Evolutionary conservation across 2,113 vertebrate genomes (phyloP).

Genomic region (Oncorhynchus nerka): DNA sequence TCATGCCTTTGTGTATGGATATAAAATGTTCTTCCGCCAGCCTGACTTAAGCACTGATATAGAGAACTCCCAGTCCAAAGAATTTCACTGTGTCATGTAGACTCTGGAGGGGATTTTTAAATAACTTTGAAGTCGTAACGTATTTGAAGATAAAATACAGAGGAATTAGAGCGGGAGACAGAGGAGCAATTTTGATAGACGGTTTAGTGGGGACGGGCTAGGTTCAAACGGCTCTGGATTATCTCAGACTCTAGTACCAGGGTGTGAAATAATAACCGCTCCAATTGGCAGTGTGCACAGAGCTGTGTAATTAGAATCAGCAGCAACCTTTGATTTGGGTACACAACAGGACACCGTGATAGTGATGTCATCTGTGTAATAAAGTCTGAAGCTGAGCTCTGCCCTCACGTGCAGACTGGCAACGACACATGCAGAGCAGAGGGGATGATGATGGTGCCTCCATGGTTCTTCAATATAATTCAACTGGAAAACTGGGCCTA

Average conservation of each 20-base stretch:
- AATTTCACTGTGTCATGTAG: not conserved
- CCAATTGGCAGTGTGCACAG: slow-evolving; percentile 24
- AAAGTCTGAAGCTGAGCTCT: slow-evolving; percentile 16
- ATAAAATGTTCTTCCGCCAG: not conserved
- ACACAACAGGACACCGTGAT: slow-evolving; percentile 16
- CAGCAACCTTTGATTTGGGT: slow-evolving; percentile 29
- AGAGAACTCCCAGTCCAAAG: not conserved
- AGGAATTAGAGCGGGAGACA: not conserved
- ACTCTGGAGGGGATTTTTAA: not conserved
- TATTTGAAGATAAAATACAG: slow-evolving; percentile 7
- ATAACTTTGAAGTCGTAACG: not conserved
- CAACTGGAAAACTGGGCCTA: not conserved
- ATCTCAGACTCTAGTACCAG: slow-evolving; percentile 37
- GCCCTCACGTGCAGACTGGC: not conserved
- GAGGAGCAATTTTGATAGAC: not conserved
- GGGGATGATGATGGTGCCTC: not conserved
- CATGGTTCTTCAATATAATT: not conserved
- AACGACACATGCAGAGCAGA: not conserved
- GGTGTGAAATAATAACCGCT: slow-evolving; percentile 43
- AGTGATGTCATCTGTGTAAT: slow-evolving; percentile 15
- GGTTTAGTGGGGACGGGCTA: not conserved
- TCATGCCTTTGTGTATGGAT: no score
- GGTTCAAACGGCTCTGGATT: not conserved
- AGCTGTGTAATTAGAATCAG: slow-evolving; percentile 56
- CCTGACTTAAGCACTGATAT: not conserved